Percentiles rank a stretch among this genome's conserved stretches.
Evolutionary conservation across 2,113 vertebrate species (phyloP).

Genomic region (Corythornis madagascariensis): DNA sequence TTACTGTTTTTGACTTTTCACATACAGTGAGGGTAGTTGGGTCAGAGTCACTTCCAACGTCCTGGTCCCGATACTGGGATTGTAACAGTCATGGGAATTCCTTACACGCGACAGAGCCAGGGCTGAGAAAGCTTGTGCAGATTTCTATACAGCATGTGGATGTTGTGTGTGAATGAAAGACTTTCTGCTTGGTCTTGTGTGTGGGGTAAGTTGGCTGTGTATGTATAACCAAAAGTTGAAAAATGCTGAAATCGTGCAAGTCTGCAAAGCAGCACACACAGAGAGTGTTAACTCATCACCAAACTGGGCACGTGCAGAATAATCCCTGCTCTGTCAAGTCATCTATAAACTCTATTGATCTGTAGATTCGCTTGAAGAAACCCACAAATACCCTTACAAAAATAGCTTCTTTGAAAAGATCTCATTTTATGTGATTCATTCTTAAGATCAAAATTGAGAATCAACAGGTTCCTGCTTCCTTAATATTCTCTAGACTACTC

Average conservation of each 20-base stretch:
- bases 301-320: background rate
- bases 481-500: background rate
- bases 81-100: fast-evolving
- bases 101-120: background rate
- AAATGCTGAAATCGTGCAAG: background rate
- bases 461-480: background rate
- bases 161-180: background rate
- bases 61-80: background rate
- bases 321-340: background rate
- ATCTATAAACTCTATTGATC: background rate
- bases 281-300: background rate
- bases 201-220: background rate
- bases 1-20: background rate
- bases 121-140: background rate
- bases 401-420: background rate
- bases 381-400: background rate
- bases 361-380: background rate
- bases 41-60: background rate
- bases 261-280: background rate
- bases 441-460: slow-evolving; percentile 39
- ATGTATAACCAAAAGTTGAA: background rate
- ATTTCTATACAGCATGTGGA: background rate
- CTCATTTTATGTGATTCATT: slow-evolving; percentile 46
- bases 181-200: background rate
- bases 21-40: background rate